Conservation (phyloP, 2,113 vertebrate species). For the Microtus pennsylvanicus region DNA sequence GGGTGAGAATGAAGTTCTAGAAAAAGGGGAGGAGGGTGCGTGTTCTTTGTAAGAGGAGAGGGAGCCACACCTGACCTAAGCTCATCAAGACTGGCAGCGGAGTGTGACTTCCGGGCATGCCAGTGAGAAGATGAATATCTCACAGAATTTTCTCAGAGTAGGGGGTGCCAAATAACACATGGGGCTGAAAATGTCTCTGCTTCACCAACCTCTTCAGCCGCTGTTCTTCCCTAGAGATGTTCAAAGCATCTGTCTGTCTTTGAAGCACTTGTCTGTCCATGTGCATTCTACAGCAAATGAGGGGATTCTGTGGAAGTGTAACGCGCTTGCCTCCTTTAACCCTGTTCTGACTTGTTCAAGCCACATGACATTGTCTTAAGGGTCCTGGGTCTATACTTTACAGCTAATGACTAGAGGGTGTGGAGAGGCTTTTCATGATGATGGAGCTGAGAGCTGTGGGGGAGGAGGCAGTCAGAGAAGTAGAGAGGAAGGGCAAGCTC, state of each 20-base stretch:
- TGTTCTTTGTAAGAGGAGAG: neutral
- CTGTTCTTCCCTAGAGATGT: neutral
- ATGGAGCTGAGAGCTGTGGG: neutral
- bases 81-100: neutral
- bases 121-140: neutral
- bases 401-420: neutral
- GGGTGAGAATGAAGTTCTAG: neutral
- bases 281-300: neutral
- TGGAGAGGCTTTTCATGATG: neutral
- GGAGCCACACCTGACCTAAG: neutral
- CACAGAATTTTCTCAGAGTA: neutral
- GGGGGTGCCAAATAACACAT: neutral
- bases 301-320: neutral
- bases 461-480: neutral
- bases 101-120: neutral
- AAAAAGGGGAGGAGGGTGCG: neutral
- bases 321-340: rapidly evolving
- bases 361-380: neutral
- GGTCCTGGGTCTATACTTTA: neutral
- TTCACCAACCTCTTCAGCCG: neutral
- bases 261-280: neutral
- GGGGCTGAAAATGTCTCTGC: neutral
- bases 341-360: neutral
- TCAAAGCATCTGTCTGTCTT: neutral
- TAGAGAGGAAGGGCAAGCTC: neutral